Base-by-base conservation (phyloP, 2,888 invertebrate species). In the Allygus modestus region DNA sequence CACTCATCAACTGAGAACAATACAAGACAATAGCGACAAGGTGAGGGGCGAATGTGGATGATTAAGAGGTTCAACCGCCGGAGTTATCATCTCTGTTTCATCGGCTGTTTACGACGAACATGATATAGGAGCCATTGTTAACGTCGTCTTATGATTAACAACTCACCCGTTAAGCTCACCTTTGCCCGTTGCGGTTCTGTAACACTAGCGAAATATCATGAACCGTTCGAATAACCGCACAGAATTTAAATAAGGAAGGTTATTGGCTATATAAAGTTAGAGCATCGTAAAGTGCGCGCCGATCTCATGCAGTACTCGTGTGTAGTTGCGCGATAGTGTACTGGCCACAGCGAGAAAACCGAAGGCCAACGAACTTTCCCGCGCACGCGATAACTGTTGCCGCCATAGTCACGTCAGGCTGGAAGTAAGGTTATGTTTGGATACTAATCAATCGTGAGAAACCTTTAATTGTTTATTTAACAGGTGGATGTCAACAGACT, bases 81-180 rank as follows among this genome's bases (percentile, higher is more conserved):
- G 46, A 46, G 77, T 77, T 77, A 43, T 77, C 77, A 73, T 73
- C 41, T 41, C 73, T 41, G 41, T 73, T 77, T 46, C 77, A 77
- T 43, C 77, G 46, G 77, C 20, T 58, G 23, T 79, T 58, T 54
- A 54, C 79, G 79, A 79, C 79, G 17, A 54, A 58, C 54, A 79
- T 79, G 79, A 79, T 79, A 58, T 79, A 79, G 79, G 31, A 46
- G 54, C 58, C 37, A 79, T 79, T 79, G 79, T 79, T 79, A 79
- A 79, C 79, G 79, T 79, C 79, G 26, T 58, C 58, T 15, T 4
- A 58, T 79, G 79, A 79, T 79, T 79, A 79, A 79, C 79, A 54
- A 31, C 79, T 58, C 51, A 12, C 51, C 79, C 79, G 79, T 79
- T 58, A 77, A 51, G 58, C 79, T 79, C 58, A 58, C 79, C 79